These are phyloP conservation scores for Procambarus virginalis DNA, from an alignment of 1,140 invertebrate genomes.

Conservation along the genomic window DNA sequence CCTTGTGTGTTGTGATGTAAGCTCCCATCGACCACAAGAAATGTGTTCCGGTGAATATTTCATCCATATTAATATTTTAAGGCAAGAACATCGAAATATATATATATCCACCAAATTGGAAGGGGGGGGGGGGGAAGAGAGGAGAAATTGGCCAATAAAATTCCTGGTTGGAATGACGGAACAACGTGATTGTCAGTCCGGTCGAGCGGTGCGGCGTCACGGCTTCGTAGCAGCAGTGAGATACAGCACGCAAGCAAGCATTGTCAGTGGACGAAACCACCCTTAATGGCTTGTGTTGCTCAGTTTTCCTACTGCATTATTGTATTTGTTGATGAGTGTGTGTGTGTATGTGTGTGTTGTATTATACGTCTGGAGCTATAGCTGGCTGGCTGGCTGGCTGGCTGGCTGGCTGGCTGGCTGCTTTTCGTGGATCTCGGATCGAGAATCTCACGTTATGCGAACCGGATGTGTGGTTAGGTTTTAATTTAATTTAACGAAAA, in stretches of 20 bases:
- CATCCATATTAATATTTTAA: constrained; percentile 39
- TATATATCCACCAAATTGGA: background rate
- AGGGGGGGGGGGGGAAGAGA: background rate
- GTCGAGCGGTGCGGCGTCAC: constrained; percentile 26
- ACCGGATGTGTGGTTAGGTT: constrained; percentile 28
- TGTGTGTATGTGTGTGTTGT: background rate
- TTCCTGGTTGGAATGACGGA: constrained; percentile 27
- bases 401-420: background rate
- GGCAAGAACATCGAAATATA: constrained; percentile 50
- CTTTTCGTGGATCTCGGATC: background rate
- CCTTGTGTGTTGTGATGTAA: background rate
- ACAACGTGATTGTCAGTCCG: constrained; percentile 41
- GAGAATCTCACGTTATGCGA: background rate
- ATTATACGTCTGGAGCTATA: no score
- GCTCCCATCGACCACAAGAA: constrained; percentile 33
- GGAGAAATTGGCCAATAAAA: constrained; percentile 49
- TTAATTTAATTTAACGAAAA: constrained; percentile 42
- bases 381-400: background rate
- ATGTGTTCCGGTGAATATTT: constrained; percentile 35
- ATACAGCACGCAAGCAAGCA: constrained; percentile 10
- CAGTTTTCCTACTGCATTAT: constrained; percentile 26
- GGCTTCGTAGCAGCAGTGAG: background rate
- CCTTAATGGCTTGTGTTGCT: constrained; percentile 37
- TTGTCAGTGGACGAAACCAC: constrained; percentile 2
- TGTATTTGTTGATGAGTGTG: constrained; percentile 35